Evolutionary conservation across 2,888 invertebrate species (phyloP), one percentile per base, ranked within the genome.

Genomic region (Thecocarcelia acutangulata): DNA sequence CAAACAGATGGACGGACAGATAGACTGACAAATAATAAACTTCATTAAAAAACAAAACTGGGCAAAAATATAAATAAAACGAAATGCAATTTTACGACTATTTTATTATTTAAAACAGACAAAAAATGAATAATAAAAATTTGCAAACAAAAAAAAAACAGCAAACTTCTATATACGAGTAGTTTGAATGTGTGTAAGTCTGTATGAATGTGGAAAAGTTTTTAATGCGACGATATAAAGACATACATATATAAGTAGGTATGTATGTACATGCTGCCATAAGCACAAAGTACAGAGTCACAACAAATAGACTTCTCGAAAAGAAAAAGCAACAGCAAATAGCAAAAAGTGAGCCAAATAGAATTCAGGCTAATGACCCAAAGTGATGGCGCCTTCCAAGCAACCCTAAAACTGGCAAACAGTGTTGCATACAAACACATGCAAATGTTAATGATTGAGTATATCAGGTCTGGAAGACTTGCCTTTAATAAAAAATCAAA

Each of bases 301-400:
- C 42, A 68, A 72, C 37, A 40, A 59, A 75, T 66, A 68, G 54
- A 80, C 64, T 75, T 70, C n/a, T 37, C 24, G 77, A 61, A 61
- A 72, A 76, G 40, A 28, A 61, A 61, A 28, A 69, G 68, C 63
- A 73, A 54, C 52, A 33, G 59, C 42, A 42, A 70, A 13, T 21
- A 66, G 54, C 21, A 73, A 72, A 73, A 72, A 79, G 44, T 73
- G 52, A 74, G 82, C 82, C 78, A 82, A 82, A 82, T 70, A 74
- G 70, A 82, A 82, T 75, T 74, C 64, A 74, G 74, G 78, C 82
- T 78, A 78, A 82, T 82, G 82, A 82, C 78, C 82, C 78, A 82
- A 78, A 78, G 82, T 75, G 78, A 74, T 82, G 82, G 82, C 82
- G 82, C 82, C 82, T 78, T 61, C n/a, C 44, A 63, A 64, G 70